Evolutionary conservation across 2,888 invertebrate species (phyloP), one percentile per base, ranked within the genome.

Genomic region (Hybos culiciformis): DNA sequence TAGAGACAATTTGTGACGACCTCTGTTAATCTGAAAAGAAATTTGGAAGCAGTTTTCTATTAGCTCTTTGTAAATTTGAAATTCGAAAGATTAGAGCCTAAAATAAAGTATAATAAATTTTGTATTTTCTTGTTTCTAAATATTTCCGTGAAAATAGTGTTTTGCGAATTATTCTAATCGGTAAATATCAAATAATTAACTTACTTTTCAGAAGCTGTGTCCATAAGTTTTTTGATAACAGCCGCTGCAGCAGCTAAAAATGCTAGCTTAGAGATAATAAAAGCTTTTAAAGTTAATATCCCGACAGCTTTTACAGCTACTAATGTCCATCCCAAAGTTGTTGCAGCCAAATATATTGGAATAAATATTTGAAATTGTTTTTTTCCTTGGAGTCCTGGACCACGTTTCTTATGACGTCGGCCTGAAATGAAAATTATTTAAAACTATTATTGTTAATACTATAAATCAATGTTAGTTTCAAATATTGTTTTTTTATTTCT

Each of bases 201-300:
- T 55, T 52, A 66, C 68, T 67, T 65, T 49, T 66, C 63, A n/a
- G 58, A 53, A 5, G 65, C 75, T 39, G 70, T 72, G 46, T 77
- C 78, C 58, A 79, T 72, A 11, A 78, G 57, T 54, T 71, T 75
- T 60, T 76, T 78, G 48, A 72, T 57, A 5, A 76, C 70, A 59
- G 81, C 70, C 49, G 74, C 69, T 1, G 70, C 66, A 0, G 82
- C 75, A 11, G 78, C 70, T n/a, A 79, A 51, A 11, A 81, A 62
- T 0, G 82, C 81, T 47, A 79, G 55, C 55, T 82, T 82, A 39
- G 80, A 79, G 37, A 80, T 71, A n/a, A 77, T 60, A 49, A 81
- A 68, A 0, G 83, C 77, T 58, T 83, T 82, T 8, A 83, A 53
- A 0, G 80, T 77, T 4, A 81, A 62, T 8, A 74, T 59, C 1